Base-by-base conservation (phyloP, 1,140 invertebrate species). In the Brachionus sp. region DNA sequence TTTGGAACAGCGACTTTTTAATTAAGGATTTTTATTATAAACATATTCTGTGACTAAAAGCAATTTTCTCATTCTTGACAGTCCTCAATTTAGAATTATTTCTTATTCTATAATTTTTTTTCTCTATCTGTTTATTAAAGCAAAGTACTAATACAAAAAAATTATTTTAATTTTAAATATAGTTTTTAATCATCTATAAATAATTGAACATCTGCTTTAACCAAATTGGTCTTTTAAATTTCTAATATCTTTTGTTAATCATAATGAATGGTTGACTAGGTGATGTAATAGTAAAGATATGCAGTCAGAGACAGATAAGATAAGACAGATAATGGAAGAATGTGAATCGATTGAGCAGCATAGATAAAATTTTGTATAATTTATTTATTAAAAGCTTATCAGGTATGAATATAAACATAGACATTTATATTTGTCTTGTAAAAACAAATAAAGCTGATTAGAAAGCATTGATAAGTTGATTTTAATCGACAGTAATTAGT, bases 361-460 rank as follows among this genome's bases (percentile, higher is more conserved):
- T 16, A 70, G 66, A 70, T 70, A 70, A 70, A 12, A 66, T 39
- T 19, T 42, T 39, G 13, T 70, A 39, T 13, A 35, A 70, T 70
- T 70, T 70, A 70, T 70, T 70, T 70, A 70, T 70, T 37, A 7
- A 35, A 39, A 23, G 66, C 66, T 70, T 70, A 70, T 70, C 66
- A 70, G 66, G 66, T 70, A 70, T 70, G 29, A 19, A 6, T 39
- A 70, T 70, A 70, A 70, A 70, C 66, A 57, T 57, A 70, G 66
- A 37, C 66, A 39, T 39, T 37, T 70, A 42, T 29, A 29, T 70
- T 70, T 70, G 66, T 70, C 66, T 70, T 39, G 37, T 39, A 39
- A 70, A 39, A 70, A 70, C 33, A 66, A 66, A 66, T 66, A 66
- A 33, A 66, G n/a, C 64, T 66, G 64, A 66, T 66, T 66, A 57